These are phyloP conservation scores for Tetramorium bicarinatum DNA, from an alignment of 2,888 invertebrate species.

Conservation along the genomic window DNA sequence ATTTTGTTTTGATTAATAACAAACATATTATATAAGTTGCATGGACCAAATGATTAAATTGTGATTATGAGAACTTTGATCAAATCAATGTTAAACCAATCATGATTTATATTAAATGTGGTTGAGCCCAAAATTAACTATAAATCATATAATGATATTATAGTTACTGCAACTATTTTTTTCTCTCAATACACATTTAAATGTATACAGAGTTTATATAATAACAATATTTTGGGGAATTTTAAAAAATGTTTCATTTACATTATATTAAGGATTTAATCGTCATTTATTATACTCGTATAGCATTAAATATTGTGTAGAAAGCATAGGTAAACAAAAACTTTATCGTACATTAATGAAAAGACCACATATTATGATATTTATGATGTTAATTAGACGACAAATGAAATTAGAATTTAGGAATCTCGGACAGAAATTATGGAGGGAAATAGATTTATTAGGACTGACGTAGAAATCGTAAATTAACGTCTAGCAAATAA, in stretches of 20 bases:
- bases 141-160: too few species aligned
- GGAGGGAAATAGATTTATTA: slow-evolving; percentile 1
- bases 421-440: not conserved
- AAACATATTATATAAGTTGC: too few species aligned
- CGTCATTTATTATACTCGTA: not conserved
- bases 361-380: not conserved
- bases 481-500: slow-evolving; percentile 19
- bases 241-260: too few species aligned
- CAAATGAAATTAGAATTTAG: not conserved
- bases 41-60: too few species aligned
- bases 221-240: not conserved
- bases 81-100: too few species aligned
- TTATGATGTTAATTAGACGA: not conserved
- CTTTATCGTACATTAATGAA: not conserved
- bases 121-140: too few species aligned
- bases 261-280: not conserved
- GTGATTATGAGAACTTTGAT: too few species aligned
- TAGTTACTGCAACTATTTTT: too few species aligned
- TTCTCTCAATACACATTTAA: too few species aligned
- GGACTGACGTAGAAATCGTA: slow-evolving; percentile 14
- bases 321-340: not conserved
- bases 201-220: not conserved
- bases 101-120: too few species aligned
- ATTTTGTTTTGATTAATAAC: too few species aligned
- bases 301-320: not conserved